A percentile compares a stretch with the other conserved stretches of the same genome.
Evolutionary conservation across 1,140 invertebrate species (phyloP).

Genomic region (Leptopilina clavipes): DNA sequence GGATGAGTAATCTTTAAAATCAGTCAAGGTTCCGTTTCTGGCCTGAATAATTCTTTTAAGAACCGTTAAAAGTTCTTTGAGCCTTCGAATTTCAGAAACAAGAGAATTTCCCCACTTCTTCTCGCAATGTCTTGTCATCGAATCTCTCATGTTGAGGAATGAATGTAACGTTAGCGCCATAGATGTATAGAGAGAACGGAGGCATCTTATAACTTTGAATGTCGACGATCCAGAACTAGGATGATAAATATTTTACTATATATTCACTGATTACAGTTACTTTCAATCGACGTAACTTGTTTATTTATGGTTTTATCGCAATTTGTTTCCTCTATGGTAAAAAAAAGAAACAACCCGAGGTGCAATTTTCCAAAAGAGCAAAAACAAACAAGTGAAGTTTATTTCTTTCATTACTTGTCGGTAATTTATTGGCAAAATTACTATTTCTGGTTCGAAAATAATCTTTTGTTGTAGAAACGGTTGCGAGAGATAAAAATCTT

Average conservation of each 20-base stretch:
- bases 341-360: not conserved
- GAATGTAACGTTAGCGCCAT: constrained; percentile 26
- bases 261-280: constrained; percentile 12
- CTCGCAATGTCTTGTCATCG: not conserved
- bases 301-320: not conserved
- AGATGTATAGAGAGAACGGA: not conserved
- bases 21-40: constrained; percentile 32
- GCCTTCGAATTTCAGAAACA: constrained; percentile 26
- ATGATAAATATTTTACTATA: constrained; percentile 8
- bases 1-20: constrained; percentile 23
- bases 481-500: not conserved
- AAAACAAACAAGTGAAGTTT: not conserved
- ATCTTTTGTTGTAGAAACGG: no score
- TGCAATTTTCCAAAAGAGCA: not conserved
- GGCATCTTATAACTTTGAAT: not conserved
- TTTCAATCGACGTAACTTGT: not conserved
- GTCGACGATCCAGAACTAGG: not conserved
- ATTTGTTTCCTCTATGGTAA: not conserved
- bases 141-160: not conserved
- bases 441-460: no score
- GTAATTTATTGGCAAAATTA: no score
- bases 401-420: no score
- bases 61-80: constrained; percentile 2
- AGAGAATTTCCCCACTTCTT: not conserved
- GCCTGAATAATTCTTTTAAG: constrained; percentile 22